phyloP scores from a whole-genome alignment of 2,797 vertebrate genomes.

The Gouania willdenowi region DNA sequence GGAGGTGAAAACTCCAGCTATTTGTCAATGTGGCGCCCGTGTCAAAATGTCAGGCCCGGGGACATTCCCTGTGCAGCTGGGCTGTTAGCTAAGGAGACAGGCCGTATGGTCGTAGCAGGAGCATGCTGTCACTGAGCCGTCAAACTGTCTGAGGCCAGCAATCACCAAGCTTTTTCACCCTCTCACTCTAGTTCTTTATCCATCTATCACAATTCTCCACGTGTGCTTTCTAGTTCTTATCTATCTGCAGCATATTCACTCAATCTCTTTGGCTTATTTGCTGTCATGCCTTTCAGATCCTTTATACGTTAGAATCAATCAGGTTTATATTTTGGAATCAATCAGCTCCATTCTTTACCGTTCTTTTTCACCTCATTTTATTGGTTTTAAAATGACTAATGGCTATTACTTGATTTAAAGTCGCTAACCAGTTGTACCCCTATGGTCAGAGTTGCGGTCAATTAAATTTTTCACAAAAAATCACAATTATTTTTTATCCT shows the following conservation, averaged over 20 bases:
- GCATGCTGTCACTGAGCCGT: slow-evolving; percentile 75
- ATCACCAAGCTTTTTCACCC: slow-evolving; percentile 47
- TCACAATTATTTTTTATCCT: no score
- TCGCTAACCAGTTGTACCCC: no score
- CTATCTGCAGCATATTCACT: slow-evolving; percentile 26
- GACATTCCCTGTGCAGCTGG: slow-evolving; percentile 80
- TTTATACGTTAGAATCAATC: no score
- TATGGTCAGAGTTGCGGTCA: no score
- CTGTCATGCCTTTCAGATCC: slow-evolving; percentile 26
- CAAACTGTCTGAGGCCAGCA: slow-evolving; percentile 61
- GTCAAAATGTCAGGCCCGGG: slow-evolving; percentile 82
- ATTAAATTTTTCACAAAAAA: no score
- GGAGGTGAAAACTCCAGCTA: slow-evolving; percentile 83
- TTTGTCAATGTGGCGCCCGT: slow-evolving; percentile 81
- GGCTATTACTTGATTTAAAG: neutral
- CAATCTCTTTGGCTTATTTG: slow-evolving; percentile 28
- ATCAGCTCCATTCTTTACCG: slow-evolving; percentile 4
- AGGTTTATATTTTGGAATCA: slow-evolving; percentile 27
- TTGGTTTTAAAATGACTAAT: neutral
- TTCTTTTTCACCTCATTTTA: slow-evolving; percentile 8
- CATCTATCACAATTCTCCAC: slow-evolving; percentile 49
- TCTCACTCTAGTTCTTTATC: slow-evolving; percentile 47
- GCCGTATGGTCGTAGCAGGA: slow-evolving; percentile 79
- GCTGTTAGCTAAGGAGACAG: slow-evolving; percentile 80
- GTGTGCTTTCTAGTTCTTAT: slow-evolving; percentile 32